Percentiles rank a stretch among this genome's conserved stretches.
phyloP scores from a whole-genome alignment of 2,888 invertebrate species.

The Dysmachus trigonus region DNA sequence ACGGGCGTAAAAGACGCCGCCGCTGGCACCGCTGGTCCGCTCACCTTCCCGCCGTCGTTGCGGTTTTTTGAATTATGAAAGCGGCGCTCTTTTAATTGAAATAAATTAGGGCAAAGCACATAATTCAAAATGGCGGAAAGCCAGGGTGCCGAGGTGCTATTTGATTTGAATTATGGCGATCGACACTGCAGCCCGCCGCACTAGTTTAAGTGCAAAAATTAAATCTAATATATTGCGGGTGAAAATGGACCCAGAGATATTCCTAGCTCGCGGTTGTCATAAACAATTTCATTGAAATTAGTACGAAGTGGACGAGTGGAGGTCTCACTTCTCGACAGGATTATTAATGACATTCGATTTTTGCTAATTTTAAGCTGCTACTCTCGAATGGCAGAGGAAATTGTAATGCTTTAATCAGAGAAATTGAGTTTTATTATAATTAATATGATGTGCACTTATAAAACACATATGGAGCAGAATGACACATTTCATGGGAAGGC shows the following conservation, averaged over 20 bases:
- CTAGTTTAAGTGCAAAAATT: neutral
- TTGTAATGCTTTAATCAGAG: neutral
- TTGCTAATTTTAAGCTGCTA: neutral
- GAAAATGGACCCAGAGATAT: constrained; percentile 7
- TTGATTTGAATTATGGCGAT: neutral
- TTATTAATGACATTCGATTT: neutral
- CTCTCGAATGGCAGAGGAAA: neutral
- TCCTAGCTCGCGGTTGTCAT: neutral
- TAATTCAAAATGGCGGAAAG: neutral
- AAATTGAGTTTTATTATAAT: neutral
- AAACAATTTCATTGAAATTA: constrained; percentile 20
- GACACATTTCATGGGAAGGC: neutral
- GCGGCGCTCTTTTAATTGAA: neutral
- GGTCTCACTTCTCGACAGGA: neutral
- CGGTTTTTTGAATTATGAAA: neutral
- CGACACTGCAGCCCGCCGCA: neutral
- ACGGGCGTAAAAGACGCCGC: neutral
- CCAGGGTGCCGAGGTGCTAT: neutral
- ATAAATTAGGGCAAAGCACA: neutral
- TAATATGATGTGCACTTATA: neutral
- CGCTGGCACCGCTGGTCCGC: neutral
- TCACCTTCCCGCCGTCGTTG: neutral
- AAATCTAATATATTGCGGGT: constrained; percentile 5
- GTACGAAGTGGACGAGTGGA: neutral
- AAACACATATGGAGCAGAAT: neutral